Conservation (phyloP, 2,888 invertebrate genomes). For the Melitaea athalia region DNA sequence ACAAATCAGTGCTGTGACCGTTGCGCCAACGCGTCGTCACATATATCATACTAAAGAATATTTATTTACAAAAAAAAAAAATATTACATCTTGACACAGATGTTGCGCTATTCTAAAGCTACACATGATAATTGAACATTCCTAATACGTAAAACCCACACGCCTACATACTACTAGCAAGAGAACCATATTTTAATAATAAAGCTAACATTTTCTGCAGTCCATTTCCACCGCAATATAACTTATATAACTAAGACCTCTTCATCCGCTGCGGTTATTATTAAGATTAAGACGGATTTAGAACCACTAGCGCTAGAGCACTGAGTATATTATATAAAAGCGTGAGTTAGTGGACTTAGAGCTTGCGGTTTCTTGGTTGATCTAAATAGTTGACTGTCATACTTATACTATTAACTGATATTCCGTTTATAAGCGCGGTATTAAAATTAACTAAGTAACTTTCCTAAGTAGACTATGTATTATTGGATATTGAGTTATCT, state of each 20-base stretch:
- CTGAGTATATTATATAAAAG: neutral
- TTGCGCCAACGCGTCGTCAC: too few relatives aligned
- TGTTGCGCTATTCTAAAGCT: too few relatives aligned
- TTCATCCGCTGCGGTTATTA: constrained; percentile 1
- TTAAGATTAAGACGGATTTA: constrained; percentile 11
- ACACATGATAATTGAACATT: too few relatives aligned
- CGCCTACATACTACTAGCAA: too few relatives aligned
- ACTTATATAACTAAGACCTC: constrained; percentile 1
- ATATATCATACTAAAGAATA: too few relatives aligned
- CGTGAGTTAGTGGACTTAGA: neutral
- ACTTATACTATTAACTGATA: neutral
- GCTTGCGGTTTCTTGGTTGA: neutral
- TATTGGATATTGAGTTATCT: too few relatives aligned
- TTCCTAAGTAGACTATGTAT: too few relatives aligned
- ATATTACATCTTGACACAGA: too few relatives aligned
- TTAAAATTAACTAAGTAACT: too few relatives aligned
- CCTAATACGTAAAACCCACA: neutral
- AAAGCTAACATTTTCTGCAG: neutral
- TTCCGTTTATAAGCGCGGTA: neutral
- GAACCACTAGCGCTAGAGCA: neutral
- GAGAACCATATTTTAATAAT: neutral
- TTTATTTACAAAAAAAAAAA: too few relatives aligned
- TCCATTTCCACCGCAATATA: neutral
- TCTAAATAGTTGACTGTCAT: neutral
- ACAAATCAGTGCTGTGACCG: too few relatives aligned